These are phyloP conservation scores for Drosophila orosa DNA, from an alignment of 1,140 invertebrate species.

Conservation along the genomic window DNA sequence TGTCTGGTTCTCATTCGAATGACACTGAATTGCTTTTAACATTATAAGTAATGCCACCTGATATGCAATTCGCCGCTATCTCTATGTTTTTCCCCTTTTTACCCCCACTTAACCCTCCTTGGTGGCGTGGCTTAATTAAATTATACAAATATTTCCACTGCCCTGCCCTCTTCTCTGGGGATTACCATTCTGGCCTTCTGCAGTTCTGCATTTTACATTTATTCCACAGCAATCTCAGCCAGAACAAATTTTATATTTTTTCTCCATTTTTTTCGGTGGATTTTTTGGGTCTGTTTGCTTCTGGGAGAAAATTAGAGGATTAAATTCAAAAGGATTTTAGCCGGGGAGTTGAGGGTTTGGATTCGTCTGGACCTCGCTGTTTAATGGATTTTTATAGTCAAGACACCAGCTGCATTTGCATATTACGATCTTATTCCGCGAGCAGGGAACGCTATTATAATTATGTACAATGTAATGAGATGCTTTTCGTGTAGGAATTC, in stretches of 20 bases:
- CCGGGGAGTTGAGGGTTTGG: not conserved
- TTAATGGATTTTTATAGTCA: constrained; percentile 63
- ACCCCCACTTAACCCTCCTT: not conserved
- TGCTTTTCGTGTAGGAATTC: constrained; percentile 28
- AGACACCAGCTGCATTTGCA: constrained; percentile 69
- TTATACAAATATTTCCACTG: constrained; percentile 16
- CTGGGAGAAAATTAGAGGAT: constrained; percentile 32
- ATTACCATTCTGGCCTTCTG: constrained; percentile 20
- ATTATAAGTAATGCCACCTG: constrained; percentile 11
- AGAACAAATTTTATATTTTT: constrained; percentile 63
- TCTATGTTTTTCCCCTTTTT: constrained; percentile 3
- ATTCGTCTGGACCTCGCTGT: constrained; percentile 17
- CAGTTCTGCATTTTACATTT: constrained; percentile 38
- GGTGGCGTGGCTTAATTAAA: constrained; percentile 34
- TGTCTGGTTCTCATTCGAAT: constrained; percentile 22
- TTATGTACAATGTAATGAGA: constrained; percentile 37
- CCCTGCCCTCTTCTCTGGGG: not conserved
- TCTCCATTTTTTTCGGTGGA: constrained; percentile 13
- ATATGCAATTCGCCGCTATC: constrained; percentile 16
- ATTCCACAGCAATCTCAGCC: constrained; percentile 52
- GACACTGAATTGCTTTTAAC: constrained; percentile 38
- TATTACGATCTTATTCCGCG: constrained; percentile 22
- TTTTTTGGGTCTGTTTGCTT: constrained; percentile 28
- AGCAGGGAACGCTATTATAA: constrained; percentile 11
- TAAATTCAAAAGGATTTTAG: constrained; percentile 40